Conservation (phyloP, 1,140 invertebrate genomes). For the Glossosoma conforme region DNA sequence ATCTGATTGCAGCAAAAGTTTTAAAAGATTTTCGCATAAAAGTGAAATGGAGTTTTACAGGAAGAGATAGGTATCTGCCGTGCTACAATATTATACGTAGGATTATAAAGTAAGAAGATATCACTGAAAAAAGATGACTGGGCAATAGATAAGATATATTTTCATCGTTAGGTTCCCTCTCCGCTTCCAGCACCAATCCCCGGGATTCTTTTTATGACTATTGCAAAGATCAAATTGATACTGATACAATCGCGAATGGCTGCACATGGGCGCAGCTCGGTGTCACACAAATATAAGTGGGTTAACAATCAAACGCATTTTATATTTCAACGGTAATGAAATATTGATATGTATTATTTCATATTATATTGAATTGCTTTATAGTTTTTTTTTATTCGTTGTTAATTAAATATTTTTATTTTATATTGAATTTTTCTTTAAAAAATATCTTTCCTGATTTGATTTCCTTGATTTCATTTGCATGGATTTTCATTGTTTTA, state of each 20-base stretch:
- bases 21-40: conserved; percentile 24
- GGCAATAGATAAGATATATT: conserved; percentile 32
- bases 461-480: too few species aligned
- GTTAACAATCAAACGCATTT: too few species aligned
- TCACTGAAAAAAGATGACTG: conserved; percentile 31
- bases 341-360: too few species aligned
- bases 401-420: too few species aligned
- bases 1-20: conserved; percentile 25
- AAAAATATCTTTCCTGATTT: too few species aligned
- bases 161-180: conserved; percentile 29
- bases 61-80: conserved; percentile 24
- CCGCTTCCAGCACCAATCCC: conserved; percentile 27
- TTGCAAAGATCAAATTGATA: conserved; percentile 33
- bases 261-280: conserved; percentile 14
- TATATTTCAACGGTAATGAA: too few species aligned
- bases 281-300: too few species aligned
- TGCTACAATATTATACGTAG: conserved; percentile 27
- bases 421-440: too few species aligned
- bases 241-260: conserved; percentile 30
- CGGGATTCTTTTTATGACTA: conserved; percentile 32
- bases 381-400: too few species aligned
- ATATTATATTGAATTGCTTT: too few species aligned
- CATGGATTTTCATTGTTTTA: too few species aligned
- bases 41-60: conserved; percentile 17
- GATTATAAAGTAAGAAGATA: conserved; percentile 32